These are phyloP conservation scores for Bellardia pandia DNA, from an alignment of 2,888 invertebrate genomes.

Conservation along the genomic window DNA sequence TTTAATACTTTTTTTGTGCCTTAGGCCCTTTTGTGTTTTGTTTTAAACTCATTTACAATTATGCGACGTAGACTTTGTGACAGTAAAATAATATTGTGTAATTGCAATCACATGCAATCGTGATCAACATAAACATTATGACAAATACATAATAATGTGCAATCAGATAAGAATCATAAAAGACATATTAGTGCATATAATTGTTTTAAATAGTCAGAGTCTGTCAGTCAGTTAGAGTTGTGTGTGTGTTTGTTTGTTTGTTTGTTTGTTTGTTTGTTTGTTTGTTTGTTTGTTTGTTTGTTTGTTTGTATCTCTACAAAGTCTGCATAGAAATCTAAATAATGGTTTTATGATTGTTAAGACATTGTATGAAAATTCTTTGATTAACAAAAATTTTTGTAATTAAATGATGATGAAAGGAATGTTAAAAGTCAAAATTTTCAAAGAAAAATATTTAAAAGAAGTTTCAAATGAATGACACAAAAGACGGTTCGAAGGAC, in stretches of 20 bases:
- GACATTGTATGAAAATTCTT: not conserved
- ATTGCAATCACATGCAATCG: slow-evolving; percentile 16
- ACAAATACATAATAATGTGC: slow-evolving; percentile 28
- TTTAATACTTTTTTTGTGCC: too few species aligned
- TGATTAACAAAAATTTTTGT: not conserved
- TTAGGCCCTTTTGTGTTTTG: not conserved
- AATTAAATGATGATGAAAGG: not conserved
- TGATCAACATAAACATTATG: slow-evolving; percentile 4
- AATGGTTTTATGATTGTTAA: slow-evolving; percentile 6
- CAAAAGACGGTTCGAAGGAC: not conserved
- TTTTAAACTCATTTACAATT: slow-evolving; percentile 3
- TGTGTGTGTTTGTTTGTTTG: not conserved
- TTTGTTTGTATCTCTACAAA: not conserved
- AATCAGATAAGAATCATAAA: slow-evolving; percentile 33
- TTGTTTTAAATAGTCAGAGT: slow-evolving; percentile 36
- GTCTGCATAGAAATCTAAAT: not conserved
- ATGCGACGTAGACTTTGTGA: not conserved
- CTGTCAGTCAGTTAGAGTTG: too few species aligned
- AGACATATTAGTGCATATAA: slow-evolving; percentile 28
- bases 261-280: not conserved
- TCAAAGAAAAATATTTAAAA: not conserved
- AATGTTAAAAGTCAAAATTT: not conserved
- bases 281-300: too few species aligned
- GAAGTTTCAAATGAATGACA: not conserved
- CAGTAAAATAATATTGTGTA: slow-evolving; percentile 3